Percentiles rank a stretch among this genome's conserved stretches.
Conservation (phyloP, 1,140 invertebrate genomes). For the Globodera rostochiensis region DNA sequence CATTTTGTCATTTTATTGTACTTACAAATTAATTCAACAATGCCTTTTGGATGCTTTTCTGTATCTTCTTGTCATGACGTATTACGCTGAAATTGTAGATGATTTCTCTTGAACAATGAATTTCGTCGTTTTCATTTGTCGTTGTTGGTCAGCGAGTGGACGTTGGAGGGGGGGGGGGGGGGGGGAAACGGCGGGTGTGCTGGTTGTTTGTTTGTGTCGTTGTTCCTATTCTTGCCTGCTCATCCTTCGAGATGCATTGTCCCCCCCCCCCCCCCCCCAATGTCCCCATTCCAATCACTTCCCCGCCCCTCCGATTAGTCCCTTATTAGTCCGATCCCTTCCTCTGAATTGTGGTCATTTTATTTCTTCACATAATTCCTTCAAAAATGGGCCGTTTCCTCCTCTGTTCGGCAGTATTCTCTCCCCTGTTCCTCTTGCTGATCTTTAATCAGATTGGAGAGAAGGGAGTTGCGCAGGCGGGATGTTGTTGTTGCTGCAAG, state of each 20-base stretch:
- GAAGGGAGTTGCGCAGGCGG: slow-evolving; percentile 5
- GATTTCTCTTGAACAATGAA: not conserved
- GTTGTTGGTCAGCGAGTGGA: not conserved
- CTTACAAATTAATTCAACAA: not conserved
- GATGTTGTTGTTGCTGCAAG: slow-evolving; percentile 10
- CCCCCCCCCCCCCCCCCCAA: not conserved
- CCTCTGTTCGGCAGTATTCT: not conserved
- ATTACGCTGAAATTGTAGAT: not conserved
- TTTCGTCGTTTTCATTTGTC: not conserved
- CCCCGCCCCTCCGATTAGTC: not conserved
- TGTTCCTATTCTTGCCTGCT: not conserved
- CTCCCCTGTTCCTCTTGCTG: not conserved
- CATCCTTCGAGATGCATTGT: not conserved
- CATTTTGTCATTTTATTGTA: not conserved
- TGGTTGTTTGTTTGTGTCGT: not conserved
- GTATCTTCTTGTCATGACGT: not conserved
- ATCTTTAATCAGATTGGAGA: not conserved
- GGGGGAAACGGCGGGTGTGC: not conserved
- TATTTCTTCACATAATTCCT: not conserved
- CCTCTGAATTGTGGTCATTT: not conserved
- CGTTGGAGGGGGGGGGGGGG: not conserved
- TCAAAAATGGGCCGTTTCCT: slow-evolving; percentile 3
- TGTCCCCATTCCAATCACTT: not conserved
- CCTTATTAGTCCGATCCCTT: not conserved
- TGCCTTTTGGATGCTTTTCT: not conserved